Conservation (phyloP, 2,797 vertebrate species). For the Chaenodraco wilsoni region DNA sequence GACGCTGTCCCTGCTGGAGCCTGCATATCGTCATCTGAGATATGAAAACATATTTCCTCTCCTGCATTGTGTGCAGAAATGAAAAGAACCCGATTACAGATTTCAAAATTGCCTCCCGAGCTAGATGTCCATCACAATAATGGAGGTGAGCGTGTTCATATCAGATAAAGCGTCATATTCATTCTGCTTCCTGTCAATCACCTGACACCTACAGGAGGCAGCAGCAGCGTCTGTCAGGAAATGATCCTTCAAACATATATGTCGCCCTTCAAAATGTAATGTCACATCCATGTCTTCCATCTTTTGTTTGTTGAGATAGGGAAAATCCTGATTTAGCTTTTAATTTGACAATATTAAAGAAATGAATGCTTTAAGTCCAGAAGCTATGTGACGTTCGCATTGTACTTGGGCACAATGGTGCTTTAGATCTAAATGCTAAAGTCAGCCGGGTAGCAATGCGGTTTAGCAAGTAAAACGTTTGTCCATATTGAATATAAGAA, state of each 20-base stretch:
- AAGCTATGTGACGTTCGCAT: background rate
- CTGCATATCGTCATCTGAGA: conserved; percentile 4
- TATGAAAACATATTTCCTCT: conserved; percentile 15
- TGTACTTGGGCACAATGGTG: background rate
- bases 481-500: too few species aligned
- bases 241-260: conserved; percentile 22
- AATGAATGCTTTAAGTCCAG: background rate
- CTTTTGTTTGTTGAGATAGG: conserved; percentile 10
- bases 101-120: conserved; percentile 39
- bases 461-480: too few species aligned
- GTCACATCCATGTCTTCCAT: conserved; percentile 16
- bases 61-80: conserved; percentile 17
- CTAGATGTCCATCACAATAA: conserved; percentile 48
- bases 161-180: conserved; percentile 44
- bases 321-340: background rate
- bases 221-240: conserved; percentile 37
- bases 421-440: background rate
- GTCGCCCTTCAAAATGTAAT: conserved; percentile 25
- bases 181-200: conserved; percentile 51
- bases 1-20: conserved; percentile 13
- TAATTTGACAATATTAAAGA: background rate
- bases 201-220: conserved; percentile 38
- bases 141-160: conserved; percentile 22
- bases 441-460: background rate
- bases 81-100: conserved; percentile 8